Percentiles rank a stretch among this genome's conserved stretches.
These are phyloP conservation scores for Agriopis marginaria DNA, from an alignment of 2,888 invertebrate species.

Conservation along the genomic window DNA sequence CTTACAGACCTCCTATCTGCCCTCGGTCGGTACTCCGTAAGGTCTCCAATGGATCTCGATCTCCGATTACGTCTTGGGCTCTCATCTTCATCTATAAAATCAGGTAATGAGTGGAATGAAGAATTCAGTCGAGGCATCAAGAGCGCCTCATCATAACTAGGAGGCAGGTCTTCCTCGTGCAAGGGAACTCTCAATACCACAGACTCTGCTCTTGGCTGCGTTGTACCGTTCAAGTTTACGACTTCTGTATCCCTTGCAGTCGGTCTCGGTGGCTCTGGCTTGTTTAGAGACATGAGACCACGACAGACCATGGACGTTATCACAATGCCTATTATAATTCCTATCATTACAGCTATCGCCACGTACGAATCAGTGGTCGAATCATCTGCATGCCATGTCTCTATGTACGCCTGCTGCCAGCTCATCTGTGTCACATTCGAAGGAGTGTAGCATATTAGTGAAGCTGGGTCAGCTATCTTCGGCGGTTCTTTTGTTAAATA, in stretches of 20 bases:
- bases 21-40: conserved; percentile 71
- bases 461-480: conserved; percentile 73
- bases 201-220: conserved; percentile 64
- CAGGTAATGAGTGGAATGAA: conserved; percentile 86
- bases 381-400: conserved; percentile 86
- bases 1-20: conserved; percentile 75
- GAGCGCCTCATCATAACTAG: conserved; percentile 92
- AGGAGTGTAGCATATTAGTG: conserved; percentile 89
- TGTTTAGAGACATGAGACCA: conserved; percentile 77
- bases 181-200: conserved; percentile 71
- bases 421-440: conserved; percentile 87
- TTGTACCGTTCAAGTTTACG: conserved; percentile 64
- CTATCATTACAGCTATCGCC: conserved; percentile 83
- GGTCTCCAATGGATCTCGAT: conserved; percentile 80
- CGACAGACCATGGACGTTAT: conserved; percentile 86
- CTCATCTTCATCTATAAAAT: conserved; percentile 76
- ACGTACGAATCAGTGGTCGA: conserved; percentile 79
- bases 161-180: conserved; percentile 83
- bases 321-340: conserved; percentile 83
- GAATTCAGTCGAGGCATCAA: conserved; percentile 89
- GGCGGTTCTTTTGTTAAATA: conserved; percentile 86
- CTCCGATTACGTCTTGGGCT: conserved; percentile 65
- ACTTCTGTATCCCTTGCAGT: conserved; percentile 70
- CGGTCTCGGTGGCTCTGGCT: conserved; percentile 63
- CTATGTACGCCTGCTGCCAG: conserved; percentile 90